These are phyloP conservation scores for Sclerurus mexicanus DNA, from an alignment of 2,113 vertebrate genomes.

Conservation along the genomic window DNA sequence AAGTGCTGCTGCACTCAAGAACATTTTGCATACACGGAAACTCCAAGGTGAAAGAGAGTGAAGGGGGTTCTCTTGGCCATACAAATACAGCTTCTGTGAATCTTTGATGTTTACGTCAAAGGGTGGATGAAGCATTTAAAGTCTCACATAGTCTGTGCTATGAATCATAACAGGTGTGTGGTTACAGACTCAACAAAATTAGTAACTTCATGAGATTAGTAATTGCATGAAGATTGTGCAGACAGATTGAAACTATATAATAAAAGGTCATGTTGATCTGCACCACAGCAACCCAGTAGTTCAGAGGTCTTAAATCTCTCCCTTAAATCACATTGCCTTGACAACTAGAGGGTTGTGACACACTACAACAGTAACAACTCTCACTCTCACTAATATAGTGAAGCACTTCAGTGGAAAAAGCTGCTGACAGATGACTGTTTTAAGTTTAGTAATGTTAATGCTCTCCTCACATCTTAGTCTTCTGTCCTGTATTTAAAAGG, in stretches of 20 bases:
- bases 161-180: background rate
- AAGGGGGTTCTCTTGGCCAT: background rate
- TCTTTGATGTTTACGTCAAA: background rate
- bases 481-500: constrained; percentile 1
- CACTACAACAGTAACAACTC: background rate
- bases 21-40: background rate
- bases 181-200: background rate
- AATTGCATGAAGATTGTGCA: background rate
- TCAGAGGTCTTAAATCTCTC: background rate
- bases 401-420: constrained; percentile 8
- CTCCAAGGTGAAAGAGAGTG: background rate
- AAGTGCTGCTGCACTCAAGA: background rate
- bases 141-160: background rate
- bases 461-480: background rate
- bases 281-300: background rate
- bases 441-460: background rate
- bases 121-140: background rate
- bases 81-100: background rate
- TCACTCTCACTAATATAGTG: constrained; percentile 9
- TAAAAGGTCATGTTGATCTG: background rate
- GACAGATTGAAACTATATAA: background rate
- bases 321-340: background rate
- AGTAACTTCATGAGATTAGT: background rate
- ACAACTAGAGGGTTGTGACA: background rate
- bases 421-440: constrained; percentile 23